Evolutionary conservation across 2,888 invertebrate genomes (phyloP).

Genomic region (Parnassius mnemosyne): DNA sequence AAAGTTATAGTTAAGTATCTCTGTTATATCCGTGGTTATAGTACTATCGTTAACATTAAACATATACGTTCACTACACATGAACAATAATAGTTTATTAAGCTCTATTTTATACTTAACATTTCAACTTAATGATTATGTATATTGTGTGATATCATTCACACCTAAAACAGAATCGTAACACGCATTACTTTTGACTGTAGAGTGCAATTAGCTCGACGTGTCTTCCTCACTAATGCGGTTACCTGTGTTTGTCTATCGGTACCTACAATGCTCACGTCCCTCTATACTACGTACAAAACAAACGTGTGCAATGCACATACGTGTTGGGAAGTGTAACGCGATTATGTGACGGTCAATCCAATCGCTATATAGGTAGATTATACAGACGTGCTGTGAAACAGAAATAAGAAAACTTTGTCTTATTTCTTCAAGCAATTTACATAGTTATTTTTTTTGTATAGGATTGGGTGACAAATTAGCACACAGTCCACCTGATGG

Average conservation of each 20-base stretch:
- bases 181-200: constrained; percentile 2
- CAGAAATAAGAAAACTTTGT: too few species aligned
- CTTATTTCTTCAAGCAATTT: too few species aligned
- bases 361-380: background rate
- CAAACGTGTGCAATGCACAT: constrained; percentile 20
- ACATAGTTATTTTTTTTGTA: too few species aligned
- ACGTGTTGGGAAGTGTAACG: constrained; percentile 33
- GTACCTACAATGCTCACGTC: constrained; percentile 30
- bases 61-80: too few species aligned
- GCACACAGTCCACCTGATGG: too few species aligned
- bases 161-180: background rate
- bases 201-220: constrained; percentile 51
- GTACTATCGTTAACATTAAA: too few species aligned
- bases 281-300: constrained; percentile 26
- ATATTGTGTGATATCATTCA: background rate
- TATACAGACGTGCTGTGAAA: background rate
- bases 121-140: too few species aligned
- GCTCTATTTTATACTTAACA: too few species aligned
- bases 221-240: constrained; percentile 60
- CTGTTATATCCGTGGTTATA: too few species aligned
- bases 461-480: too few species aligned
- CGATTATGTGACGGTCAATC: constrained; percentile 31
- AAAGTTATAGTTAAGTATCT: too few species aligned
- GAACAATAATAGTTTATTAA: too few species aligned
- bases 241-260: constrained; percentile 53